phyloP scores from a whole-genome alignment of 2,113 vertebrate genomes.

The Ophiodon elongatus region DNA sequence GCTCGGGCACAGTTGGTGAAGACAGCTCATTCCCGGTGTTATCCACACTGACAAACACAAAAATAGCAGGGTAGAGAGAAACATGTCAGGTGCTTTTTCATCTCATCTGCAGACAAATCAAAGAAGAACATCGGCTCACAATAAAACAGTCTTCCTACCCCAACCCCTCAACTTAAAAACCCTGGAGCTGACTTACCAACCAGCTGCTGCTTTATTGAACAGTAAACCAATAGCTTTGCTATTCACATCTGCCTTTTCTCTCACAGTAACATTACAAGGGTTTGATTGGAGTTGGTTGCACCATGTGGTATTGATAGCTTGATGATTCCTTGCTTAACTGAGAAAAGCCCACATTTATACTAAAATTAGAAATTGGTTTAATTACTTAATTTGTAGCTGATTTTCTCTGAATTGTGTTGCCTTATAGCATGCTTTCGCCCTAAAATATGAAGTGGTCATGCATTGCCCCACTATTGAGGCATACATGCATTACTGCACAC shows the following conservation, averaged over 20 bases:
- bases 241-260: background rate
- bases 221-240: background rate
- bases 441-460: background rate
- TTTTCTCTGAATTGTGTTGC: background rate
- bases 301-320: background rate
- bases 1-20: slow-evolving; percentile 40
- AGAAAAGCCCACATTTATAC: background rate
- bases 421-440: slow-evolving; percentile 2
- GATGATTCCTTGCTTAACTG: background rate
- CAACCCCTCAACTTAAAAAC: background rate
- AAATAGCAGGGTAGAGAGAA: slow-evolving; percentile 29
- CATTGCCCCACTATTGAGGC: background rate
- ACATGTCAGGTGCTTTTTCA: background rate
- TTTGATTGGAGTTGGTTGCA: background rate
- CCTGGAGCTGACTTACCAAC: background rate
- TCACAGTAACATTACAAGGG: background rate
- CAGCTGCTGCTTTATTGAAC: background rate
- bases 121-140: slow-evolving; percentile 9
- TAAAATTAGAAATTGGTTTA: background rate
- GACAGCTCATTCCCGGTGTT: slow-evolving; percentile 46
- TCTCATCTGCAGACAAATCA: slow-evolving; percentile 42
- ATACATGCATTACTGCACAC: slow-evolving; percentile 24
- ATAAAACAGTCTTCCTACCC: background rate
- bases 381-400: background rate
- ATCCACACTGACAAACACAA: slow-evolving; percentile 34